Base-by-base conservation (phyloP, 2,797 vertebrate species). In the Lates japonicus region DNA sequence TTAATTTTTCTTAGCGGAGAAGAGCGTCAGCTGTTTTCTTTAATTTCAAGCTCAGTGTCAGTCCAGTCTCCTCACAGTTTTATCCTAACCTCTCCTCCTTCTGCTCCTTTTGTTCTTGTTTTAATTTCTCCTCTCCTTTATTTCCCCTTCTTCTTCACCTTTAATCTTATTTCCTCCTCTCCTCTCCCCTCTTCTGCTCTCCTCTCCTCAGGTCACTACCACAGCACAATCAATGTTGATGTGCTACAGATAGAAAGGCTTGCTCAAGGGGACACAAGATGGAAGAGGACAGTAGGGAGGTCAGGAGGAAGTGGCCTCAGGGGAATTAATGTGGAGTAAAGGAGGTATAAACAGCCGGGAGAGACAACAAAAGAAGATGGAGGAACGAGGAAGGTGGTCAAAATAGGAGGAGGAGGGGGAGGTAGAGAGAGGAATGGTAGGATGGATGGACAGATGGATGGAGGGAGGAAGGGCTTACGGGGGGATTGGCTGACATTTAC, bases 401-500 rank as follows among this genome's bases (percentile, higher is more conserved):
- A 60, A 54, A 59, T 20, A 8, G 9, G 10, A 25, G 37, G 51
- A 22, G 20, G 16, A 9, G 44, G 17, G 59, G 31, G 44, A 33
- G 7, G 13, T 48, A 52, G 31, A 55, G 22, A 48, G 48, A 31
- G 59, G 58, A 67, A 68, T n/a, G 61, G 70, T 39, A 2, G 52
- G 75, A 59, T 65, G 70, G 79, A 80, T 13, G 76, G 69, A 61
- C 72, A 54, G 80, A 29, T 80, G 37, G 86, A 84, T 83, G 82
- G 87, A 90, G 88, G 75, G 85, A 78, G 61, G 76, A 57, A 83
- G 70, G 78, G 87, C 75, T 88, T 90, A 84, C 37, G 58, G 80
- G 61, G 86, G 82, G 87, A 88, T 79, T 87, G 86, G 90, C 87
- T 95, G 95, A 95, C 95, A 96, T 96, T 96, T 94, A 95, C 93